Percentiles rank a stretch among this genome's conserved stretches.
phyloP scores from a whole-genome alignment of 1,140 invertebrate genomes.

The Drosophila kohkoa region DNA sequence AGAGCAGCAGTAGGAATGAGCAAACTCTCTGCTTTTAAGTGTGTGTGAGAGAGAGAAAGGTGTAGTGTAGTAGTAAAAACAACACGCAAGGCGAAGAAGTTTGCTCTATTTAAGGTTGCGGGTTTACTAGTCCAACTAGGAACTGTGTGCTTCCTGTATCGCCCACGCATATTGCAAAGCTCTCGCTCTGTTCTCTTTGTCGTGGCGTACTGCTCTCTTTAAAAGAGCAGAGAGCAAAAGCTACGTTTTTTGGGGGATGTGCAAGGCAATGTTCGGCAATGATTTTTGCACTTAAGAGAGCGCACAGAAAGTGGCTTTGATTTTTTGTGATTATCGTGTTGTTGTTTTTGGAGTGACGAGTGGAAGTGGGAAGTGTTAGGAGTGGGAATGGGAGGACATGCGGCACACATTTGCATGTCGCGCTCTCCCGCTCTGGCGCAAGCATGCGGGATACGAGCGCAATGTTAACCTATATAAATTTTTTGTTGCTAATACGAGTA shows the following conservation, averaged over 20 bases:
- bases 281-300: constrained; percentile 80
- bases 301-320: constrained; percentile 70
- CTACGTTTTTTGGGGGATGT: constrained; percentile 39
- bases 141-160: constrained; percentile 33
- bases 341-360: constrained; percentile 19
- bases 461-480: constrained; percentile 75
- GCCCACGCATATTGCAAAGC: constrained; percentile 50
- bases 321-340: constrained; percentile 51
- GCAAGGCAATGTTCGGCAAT: constrained; percentile 33
- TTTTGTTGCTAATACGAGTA: constrained; percentile 53
- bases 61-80: constrained; percentile 43
- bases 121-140: constrained; percentile 70
- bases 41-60: constrained; percentile 14
- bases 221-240: constrained; percentile 20
- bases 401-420: constrained; percentile 68
- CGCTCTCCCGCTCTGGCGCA: constrained; percentile 16
- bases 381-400: constrained; percentile 35
- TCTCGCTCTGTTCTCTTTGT: constrained; percentile 7
- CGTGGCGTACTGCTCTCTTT: too few species aligned
- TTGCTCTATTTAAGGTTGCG: constrained; percentile 70
- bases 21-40: constrained; percentile 11
- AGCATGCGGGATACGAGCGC: constrained; percentile 64
- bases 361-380: constrained; percentile 20
- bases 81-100: constrained; percentile 39
- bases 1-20: constrained; percentile 42